Percentiles rank a stretch among this genome's conserved stretches.
These are phyloP conservation scores for Mionectes olivaceus DNA, from an alignment of 2,797 vertebrate species.

Conservation along the genomic window DNA sequence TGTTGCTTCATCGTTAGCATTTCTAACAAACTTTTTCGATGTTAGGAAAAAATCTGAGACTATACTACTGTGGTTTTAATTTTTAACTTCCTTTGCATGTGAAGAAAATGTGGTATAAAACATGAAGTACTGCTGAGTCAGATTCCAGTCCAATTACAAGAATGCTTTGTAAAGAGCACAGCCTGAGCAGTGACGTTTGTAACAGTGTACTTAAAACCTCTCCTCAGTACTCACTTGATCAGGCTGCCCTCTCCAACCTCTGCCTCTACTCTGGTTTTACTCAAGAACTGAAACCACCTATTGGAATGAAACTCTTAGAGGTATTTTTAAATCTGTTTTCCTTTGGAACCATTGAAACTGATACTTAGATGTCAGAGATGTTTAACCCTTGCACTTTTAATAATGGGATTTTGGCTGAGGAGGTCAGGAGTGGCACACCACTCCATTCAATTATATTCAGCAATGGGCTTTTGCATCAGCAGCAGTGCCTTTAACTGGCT, in stretches of 20 bases:
- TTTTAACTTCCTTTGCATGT: neutral
- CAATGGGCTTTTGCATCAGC: neutral
- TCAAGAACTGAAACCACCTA: neutral
- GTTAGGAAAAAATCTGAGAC: neutral
- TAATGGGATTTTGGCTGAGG: neutral
- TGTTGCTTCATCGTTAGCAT: neutral
- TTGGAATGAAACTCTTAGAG: neutral
- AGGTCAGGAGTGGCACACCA: neutral
- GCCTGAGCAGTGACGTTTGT: neutral
- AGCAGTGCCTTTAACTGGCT: neutral
- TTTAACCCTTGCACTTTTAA: neutral
- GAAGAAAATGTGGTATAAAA: neutral
- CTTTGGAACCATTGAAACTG: neutral
- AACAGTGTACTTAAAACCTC: neutral
- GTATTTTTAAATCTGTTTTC: neutral
- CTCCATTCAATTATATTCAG: neutral
- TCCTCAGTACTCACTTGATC: neutral
- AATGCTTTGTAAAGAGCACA: neutral
- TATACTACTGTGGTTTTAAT: neutral
- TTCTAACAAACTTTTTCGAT: neutral
- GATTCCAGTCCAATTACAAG: neutral
- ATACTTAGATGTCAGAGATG: neutral
- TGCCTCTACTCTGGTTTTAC: neutral
- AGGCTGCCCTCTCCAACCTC: neutral
- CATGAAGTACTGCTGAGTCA: neutral